Conservation (phyloP, 2,888 invertebrate species). For the Trachelus iudaicus region DNA sequence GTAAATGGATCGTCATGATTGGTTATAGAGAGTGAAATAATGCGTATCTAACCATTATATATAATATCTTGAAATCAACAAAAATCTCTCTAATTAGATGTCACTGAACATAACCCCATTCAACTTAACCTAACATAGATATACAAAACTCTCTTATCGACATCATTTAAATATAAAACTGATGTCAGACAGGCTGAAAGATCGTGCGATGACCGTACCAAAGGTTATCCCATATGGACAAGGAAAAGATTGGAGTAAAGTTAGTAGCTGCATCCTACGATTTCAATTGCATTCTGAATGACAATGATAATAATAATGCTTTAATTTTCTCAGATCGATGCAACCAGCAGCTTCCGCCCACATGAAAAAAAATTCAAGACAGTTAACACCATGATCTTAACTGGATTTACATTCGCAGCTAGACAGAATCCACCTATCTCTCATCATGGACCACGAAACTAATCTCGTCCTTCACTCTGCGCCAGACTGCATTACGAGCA, state of each 20-base stretch:
- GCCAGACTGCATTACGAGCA: not conserved
- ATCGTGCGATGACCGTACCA: not conserved
- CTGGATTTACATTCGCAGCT: not conserved
- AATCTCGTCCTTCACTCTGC: not conserved
- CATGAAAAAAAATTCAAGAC: not conserved
- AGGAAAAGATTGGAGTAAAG: not conserved
- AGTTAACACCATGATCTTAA: not conserved
- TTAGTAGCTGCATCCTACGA: not conserved
- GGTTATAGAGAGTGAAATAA: not conserved
- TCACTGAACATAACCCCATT: not conserved
- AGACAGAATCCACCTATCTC: not conserved
- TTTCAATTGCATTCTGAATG: not conserved
- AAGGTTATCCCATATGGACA: not conserved
- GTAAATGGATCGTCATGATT: not conserved
- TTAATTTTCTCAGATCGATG: not conserved
- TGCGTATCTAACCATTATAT: not conserved
- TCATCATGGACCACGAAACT: not conserved
- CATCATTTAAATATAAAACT: not conserved
- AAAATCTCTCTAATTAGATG: not conserved
- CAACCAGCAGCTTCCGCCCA: not conserved
- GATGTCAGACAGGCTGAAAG: not conserved
- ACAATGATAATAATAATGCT: not conserved
- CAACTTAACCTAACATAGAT: not conserved
- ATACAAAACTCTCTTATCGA: not conserved
- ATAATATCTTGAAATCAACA: not conserved